Conservation (phyloP, 2,113 vertebrate species). For the Ceyx cyanopectus region DNA sequence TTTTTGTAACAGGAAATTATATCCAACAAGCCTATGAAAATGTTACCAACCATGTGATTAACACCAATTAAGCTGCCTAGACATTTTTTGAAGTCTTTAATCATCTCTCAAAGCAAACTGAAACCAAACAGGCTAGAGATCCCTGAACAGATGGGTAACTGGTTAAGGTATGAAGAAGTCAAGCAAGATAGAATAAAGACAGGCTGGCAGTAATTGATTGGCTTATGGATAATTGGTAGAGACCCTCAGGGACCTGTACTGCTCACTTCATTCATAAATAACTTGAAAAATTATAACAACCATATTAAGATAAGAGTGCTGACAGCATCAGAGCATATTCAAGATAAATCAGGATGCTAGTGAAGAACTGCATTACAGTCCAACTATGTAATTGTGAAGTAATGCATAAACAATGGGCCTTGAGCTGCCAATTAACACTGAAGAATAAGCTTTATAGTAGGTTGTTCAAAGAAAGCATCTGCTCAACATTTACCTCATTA, state of each 20-base stretch:
- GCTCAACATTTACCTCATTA: neutral
- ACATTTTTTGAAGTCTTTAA: neutral
- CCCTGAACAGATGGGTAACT: neutral
- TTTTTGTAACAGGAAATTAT: neutral
- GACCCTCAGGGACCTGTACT: neutral
- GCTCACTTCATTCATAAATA: neutral
- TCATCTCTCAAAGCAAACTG: neutral
- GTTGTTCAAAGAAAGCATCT: neutral
- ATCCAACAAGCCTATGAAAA: neutral
- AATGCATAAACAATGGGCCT: neutral
- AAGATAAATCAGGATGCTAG: neutral
- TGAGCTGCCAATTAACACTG: neutral
- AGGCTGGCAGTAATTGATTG: neutral
- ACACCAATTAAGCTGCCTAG: neutral
- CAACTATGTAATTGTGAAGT: neutral
- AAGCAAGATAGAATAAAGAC: neutral
- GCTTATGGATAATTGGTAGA: neutral
- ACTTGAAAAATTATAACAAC: neutral
- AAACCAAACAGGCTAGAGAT: neutral
- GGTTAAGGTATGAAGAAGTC: neutral
- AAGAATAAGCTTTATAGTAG: neutral
- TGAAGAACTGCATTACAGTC: neutral
- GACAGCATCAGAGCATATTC: neutral
- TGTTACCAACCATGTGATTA: neutral
- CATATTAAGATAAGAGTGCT: neutral